Evolutionary conservation across 1,140 invertebrate genomes (phyloP), one percentile per base, ranked within the genome.

Genomic region (Neocloeon triangulifer): DNA sequence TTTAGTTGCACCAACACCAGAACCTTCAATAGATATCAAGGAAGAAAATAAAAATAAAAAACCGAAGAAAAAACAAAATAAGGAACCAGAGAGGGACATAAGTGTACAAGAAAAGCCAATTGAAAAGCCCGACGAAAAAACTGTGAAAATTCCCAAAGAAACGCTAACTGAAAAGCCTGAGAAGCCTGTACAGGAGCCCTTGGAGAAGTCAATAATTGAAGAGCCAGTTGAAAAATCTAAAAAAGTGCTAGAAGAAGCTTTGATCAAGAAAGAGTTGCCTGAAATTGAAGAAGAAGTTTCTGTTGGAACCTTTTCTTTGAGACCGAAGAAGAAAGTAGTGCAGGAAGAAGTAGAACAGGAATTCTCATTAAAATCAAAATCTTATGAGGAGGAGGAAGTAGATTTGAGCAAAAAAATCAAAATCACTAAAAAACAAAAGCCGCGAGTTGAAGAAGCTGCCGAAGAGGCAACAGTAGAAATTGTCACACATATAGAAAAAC

Each of bases 61-160:
- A n/a, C n/a, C n/a, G n/a, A n/a, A n/a, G n/a, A n/a, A n/a, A n/a
- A n/a, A n/a, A n/a, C n/a, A n/a, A n/a, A n/a, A n/a, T n/a, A n/a
- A n/a, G n/a, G n/a, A n/a, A n/a, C n/a, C n/a, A n/a, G n/a, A n/a
- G n/a, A n/a, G n/a, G n/a, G n/a, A n/a, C n/a, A n/a, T n/a, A n/a
- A n/a, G n/a, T n/a, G n/a, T n/a, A n/a, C n/a, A n/a, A n/a, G n/a
- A n/a, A n/a, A n/a, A n/a, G n/a, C n/a, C n/a, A n/a, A n/a, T n/a
- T n/a, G n/a, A n/a, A n/a, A n/a, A n/a, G n/a, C 53, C 3, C n/a
- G n/a, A 49, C 62, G 8, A 49, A 50, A 19, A 55, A 61, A 37
- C 44, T 46, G 19, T 35, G n/a, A n/a, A n/a, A n/a, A n/a, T 48
- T 3, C 28, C 48, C 1, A 47, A 50, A 33, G n/a, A n/a, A n/a